Percentiles rank a stretch among this genome's conserved stretches.
Conservation (phyloP, 1,140 invertebrate species). For the Papilio machaon region DNA sequence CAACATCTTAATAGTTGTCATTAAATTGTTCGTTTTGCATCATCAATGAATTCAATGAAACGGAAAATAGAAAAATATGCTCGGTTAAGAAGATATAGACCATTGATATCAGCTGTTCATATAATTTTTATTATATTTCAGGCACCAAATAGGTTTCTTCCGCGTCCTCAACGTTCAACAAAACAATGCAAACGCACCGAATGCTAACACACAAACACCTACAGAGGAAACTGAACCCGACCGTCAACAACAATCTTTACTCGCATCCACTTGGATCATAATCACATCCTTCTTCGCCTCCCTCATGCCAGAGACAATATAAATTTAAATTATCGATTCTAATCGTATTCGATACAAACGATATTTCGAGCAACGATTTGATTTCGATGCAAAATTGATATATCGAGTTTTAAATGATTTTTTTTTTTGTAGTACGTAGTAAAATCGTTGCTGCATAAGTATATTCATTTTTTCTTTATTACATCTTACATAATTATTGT, state of each 20-base stretch:
- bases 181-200: conserved; percentile 68
- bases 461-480: neutral
- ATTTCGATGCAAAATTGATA: neutral
- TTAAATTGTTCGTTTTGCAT: too few species aligned
- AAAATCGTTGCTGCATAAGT: neutral
- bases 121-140: conserved; percentile 64
- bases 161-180: conserved; percentile 76
- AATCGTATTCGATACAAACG: neutral
- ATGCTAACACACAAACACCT: conserved; percentile 43
- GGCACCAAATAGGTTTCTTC: conserved; percentile 87
- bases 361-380: neutral
- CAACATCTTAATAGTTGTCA: too few species aligned
- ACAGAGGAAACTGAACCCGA: conserved; percentile 40
- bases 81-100: too few species aligned
- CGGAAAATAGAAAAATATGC: too few species aligned
- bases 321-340: conserved; percentile 29
- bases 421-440: conserved; percentile 18
- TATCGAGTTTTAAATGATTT: conserved; percentile 19
- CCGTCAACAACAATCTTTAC: conserved; percentile 84
- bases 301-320: conserved; percentile 87
- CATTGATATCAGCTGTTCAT: too few species aligned
- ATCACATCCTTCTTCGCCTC: conserved; percentile 90
- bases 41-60: too few species aligned
- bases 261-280: conserved; percentile 88
- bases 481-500: neutral